Conservation (phyloP, 2,888 invertebrate species). For the Folsomia candida region DNA sequence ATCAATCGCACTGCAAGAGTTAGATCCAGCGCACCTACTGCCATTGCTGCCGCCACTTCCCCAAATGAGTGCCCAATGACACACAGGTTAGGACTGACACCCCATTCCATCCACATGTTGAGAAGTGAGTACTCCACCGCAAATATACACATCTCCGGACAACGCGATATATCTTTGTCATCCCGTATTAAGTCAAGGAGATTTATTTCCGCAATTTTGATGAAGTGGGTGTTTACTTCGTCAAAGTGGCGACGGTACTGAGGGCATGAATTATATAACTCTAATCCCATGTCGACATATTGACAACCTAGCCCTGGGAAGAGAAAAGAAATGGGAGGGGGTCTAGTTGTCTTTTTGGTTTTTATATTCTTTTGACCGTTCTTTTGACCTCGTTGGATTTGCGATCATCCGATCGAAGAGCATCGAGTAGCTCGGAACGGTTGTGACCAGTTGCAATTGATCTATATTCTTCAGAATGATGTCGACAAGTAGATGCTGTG, state of each 20-base stretch:
- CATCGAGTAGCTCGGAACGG: not conserved
- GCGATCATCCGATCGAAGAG: not conserved
- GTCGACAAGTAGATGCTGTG: not conserved
- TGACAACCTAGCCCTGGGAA: constrained; percentile 20
- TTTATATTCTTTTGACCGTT: no score
- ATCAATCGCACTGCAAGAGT: not conserved
- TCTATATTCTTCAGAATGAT: no score
- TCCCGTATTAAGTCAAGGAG: constrained; percentile 5
- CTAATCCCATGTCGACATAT: constrained; percentile 31
- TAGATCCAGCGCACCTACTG: not conserved
- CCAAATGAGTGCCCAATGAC: constrained; percentile 21
- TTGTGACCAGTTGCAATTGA: not conserved
- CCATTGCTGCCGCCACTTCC: constrained; percentile 18
- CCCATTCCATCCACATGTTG: constrained; percentile 17
- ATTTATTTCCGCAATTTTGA: constrained; percentile 2
- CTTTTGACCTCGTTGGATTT: no score
- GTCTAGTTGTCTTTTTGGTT: not conserved
- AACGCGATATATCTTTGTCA: not conserved
- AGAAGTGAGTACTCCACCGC: constrained; percentile 10
- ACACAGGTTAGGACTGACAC: constrained; percentile 5
- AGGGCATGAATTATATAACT: constrained; percentile 21
- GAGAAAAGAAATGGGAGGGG: constrained; percentile 11
- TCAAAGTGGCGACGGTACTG: constrained; percentile 31
- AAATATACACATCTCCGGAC: constrained; percentile 7
- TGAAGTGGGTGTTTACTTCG: constrained; percentile 18